Evolutionary conservation across 1,140 invertebrate species (phyloP), one percentile per base, ranked within the genome.

Genomic region (Caligus rogercresseyi): DNA sequence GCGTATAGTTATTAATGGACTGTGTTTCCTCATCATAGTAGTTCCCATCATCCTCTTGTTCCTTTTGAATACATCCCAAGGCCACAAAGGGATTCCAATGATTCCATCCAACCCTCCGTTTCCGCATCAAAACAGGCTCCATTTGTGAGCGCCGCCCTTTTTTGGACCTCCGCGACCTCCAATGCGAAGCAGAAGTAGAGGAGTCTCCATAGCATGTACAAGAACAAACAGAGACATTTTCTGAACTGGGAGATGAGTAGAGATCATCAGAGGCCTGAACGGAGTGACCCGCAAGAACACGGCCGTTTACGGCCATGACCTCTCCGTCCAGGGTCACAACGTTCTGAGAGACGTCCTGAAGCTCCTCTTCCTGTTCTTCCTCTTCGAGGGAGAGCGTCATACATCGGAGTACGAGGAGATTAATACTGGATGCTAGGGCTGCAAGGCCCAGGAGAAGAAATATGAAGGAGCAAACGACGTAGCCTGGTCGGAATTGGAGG

Each of bases 361-460:
- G 77, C 69, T 71, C 87, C 72, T 72, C 94, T 82, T 77, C 55
- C 20, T 57, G 19, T 54, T 64, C 56, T 16, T 65, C 59, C 23
- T 64, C 64, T 54, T 65, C 58, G 14, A 63, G 21, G 3, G 74
- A 87, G 89, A 98, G 94, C 1, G 94, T 98, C 83, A 99, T 89
- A 75, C 98, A 98, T 25, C 94, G 80, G 0, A 99, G 80, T 0
- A 99, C 94, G 1, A 99, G 76, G 52, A 98, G 80, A 76, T 99
- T 99, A 68, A 99, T 96, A 66, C 89, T 94, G 15, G 96, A 94
- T 58, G 94, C 94, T 2, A 99, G 92, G 0, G 98, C 92, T 0
- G 94, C 94, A 54, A 99, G 76, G 0, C 95, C 95, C 69, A 97
- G 97, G 0, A 99, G 77, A 56, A 99, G 98, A 73, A 98, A 99